Evolutionary conservation across 2,888 invertebrate species (phyloP).

Genomic region (Stenodera caucasica): DNA sequence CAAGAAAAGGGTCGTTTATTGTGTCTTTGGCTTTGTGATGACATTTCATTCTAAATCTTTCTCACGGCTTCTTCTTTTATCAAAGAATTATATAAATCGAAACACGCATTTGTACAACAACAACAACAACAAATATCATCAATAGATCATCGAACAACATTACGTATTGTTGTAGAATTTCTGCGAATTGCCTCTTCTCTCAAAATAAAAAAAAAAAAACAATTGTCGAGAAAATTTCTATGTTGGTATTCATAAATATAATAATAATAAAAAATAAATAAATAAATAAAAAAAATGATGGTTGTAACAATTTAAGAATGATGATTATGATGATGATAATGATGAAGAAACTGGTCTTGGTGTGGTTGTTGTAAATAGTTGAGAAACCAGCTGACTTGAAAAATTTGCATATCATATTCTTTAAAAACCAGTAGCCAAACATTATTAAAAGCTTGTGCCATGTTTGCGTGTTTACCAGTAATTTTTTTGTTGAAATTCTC

Average conservation of each 20-base stretch:
- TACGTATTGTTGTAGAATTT: slow-evolving; percentile 19
- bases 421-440: slow-evolving; percentile 31
- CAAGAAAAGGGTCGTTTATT: slow-evolving; percentile 9
- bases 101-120: neutral
- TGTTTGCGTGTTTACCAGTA: slow-evolving; percentile 25
- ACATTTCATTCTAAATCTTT: slow-evolving; percentile 17
- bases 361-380: slow-evolving; percentile 13
- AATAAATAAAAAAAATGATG: neutral
- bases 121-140: slow-evolving; percentile 6
- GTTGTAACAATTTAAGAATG: slow-evolving; percentile 2
- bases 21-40: slow-evolving; percentile 21
- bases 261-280: too few species aligned
- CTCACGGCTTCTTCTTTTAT: slow-evolving; percentile 21
- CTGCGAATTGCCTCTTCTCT: slow-evolving; percentile 14
- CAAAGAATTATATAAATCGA: neutral
- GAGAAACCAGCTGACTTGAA: slow-evolving; percentile 20
- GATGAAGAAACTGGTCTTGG: slow-evolving; percentile 16
- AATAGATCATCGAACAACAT: slow-evolving; percentile 19
- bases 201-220: too few species aligned
- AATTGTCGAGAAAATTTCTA: too few species aligned
- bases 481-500: slow-evolving; percentile 32
- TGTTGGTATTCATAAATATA: too few species aligned
- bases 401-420: slow-evolving; percentile 32
- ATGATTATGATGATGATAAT: slow-evolving; percentile 15
- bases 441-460: slow-evolving; percentile 16